These are phyloP conservation scores for Condylura cristata DNA, from an alignment of 2,113 vertebrate species.

Conservation along the genomic window DNA sequence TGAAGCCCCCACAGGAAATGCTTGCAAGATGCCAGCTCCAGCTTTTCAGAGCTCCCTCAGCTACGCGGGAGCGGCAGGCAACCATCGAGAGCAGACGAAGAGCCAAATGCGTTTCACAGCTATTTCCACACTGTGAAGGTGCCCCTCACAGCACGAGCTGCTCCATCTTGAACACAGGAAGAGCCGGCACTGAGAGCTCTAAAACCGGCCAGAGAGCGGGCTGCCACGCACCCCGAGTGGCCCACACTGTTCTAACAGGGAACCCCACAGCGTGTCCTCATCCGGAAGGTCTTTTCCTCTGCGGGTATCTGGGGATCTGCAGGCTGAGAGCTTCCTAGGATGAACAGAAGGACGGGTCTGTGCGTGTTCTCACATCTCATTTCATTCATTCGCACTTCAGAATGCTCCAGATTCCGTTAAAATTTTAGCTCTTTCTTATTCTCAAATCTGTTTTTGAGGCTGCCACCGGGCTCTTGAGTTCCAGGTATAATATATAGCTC, in stretches of 20 bases:
- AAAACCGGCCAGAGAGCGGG: conserved; percentile 45
- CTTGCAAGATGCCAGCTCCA: conserved; percentile 29
- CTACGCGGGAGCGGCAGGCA: conserved; percentile 49
- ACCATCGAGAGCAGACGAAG: conserved; percentile 26
- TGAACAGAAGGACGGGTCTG: conserved; percentile 78
- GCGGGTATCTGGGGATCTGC: conserved; percentile 53
- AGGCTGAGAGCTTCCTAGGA: conserved; percentile 72
- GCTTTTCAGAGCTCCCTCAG: conserved; percentile 5
- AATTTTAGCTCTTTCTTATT: conserved; percentile 58
- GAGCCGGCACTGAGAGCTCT: background rate
- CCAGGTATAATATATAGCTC: conserved; percentile 74
- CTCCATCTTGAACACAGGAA: background rate
- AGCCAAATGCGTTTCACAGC: conserved; percentile 63
- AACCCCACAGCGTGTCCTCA: conserved; percentile 59
- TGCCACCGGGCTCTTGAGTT: conserved; percentile 7
- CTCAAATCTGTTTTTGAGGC: conserved; percentile 57
- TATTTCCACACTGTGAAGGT: background rate
- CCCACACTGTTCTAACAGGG: conserved; percentile 39
- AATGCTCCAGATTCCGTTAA: conserved; percentile 66
- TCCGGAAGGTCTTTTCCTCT: conserved; percentile 60
- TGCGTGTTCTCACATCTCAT: conserved; percentile 69
- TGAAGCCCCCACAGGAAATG: conserved; percentile 52
- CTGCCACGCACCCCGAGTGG: background rate
- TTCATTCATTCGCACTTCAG: conserved; percentile 61
- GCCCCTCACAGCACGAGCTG: conserved; percentile 32